Evolutionary conservation across 2,888 invertebrate genomes (phyloP).

Genomic region (Cataglyphis cursor): DNA sequence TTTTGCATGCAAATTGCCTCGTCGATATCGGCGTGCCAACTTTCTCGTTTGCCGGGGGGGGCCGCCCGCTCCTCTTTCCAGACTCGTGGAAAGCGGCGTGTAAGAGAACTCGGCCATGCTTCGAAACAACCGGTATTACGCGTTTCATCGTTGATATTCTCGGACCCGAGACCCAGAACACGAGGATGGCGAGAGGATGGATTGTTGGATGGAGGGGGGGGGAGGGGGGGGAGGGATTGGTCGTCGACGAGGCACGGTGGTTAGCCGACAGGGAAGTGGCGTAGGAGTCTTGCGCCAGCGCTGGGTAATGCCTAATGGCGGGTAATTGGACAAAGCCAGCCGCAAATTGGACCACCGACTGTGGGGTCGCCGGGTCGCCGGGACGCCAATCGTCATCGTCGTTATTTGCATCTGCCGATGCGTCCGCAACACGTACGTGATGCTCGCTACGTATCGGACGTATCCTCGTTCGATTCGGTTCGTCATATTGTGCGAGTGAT

Average conservation of each 20-base stretch:
- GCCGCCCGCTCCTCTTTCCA: constrained; percentile 31
- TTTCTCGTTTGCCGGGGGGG: constrained; percentile 24
- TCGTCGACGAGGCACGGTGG: constrained; percentile 62
- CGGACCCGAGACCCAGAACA: constrained; percentile 39
- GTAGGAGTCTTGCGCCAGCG: constrained; percentile 82
- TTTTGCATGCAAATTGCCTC: constrained; percentile 61
- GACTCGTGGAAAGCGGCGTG: constrained; percentile 59
- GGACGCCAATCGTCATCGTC: constrained; percentile 83
- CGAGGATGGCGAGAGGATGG: constrained; percentile 21
- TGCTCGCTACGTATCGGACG: constrained; percentile 8
- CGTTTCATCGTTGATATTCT: constrained; percentile 13
- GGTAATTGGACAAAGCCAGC: constrained; percentile 86
- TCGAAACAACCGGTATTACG: constrained; percentile 62
- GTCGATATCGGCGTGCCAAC: constrained; percentile 55
- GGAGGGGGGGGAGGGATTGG: neutral
- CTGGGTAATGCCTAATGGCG: constrained; percentile 82
- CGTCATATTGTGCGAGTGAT: constrained; percentile 63
- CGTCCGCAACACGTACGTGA: constrained; percentile 55
- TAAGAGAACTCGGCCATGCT: constrained; percentile 54
- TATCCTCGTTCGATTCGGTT: constrained; percentile 28
- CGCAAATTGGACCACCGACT: constrained; percentile 87
- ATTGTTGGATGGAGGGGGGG: neutral
- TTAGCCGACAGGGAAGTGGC: constrained; percentile 69
- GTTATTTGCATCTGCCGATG: constrained; percentile 82
- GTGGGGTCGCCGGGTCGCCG: constrained; percentile 80